phyloP scores from a whole-genome alignment of 2,797 vertebrate species.

The Corythornis leucogaster region DNA sequence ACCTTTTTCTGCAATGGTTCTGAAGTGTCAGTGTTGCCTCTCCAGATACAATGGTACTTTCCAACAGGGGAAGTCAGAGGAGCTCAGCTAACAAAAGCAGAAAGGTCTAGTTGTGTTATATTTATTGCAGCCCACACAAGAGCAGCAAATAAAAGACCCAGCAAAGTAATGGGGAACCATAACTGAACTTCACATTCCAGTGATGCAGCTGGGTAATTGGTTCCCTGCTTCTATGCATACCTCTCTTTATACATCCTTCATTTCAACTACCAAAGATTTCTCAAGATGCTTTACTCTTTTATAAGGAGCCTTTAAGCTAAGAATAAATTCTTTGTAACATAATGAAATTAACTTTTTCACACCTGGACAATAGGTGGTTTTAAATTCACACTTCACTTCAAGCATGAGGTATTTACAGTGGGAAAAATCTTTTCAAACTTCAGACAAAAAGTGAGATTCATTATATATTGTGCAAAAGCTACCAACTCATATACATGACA shows the following conservation, averaged over 20 bases:
- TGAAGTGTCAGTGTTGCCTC: neutral
- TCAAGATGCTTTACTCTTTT: neutral
- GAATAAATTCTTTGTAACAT: neutral
- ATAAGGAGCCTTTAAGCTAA: neutral
- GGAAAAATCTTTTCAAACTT: constrained; percentile 71
- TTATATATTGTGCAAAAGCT: constrained; percentile 77
- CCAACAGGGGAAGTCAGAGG: neutral
- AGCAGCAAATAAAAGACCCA: constrained; percentile 11
- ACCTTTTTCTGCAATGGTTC: neutral
- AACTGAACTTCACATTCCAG: neutral
- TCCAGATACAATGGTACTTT: neutral
- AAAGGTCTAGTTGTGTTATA: neutral
- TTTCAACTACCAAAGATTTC: neutral
- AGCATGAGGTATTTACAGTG: constrained; percentile 61
- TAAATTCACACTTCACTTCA: constrained; percentile 51
- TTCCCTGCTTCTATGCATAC: neutral
- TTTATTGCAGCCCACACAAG: constrained; percentile 29
- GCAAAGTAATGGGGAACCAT: neutral
- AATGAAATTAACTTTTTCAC: neutral
- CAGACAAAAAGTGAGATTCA: constrained; percentile 71
- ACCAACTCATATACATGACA: constrained; percentile 82
- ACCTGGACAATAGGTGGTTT: neutral
- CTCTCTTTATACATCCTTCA: neutral
- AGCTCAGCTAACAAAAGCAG: constrained; percentile 1
- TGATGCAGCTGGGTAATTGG: neutral